phyloP scores from a whole-genome alignment of 1,140 invertebrate species.

The Neuroterus valhalla region DNA sequence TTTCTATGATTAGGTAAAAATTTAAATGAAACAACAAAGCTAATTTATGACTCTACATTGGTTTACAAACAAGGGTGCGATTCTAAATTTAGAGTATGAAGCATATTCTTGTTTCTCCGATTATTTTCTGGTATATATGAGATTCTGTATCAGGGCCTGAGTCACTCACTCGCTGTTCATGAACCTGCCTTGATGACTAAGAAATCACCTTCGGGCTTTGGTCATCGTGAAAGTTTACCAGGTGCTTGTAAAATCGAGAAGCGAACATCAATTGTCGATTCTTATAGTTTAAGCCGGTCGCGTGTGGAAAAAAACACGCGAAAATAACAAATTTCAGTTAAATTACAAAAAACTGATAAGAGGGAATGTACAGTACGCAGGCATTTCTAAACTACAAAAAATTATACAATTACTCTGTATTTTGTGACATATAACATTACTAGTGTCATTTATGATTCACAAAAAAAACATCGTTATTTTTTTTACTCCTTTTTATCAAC shows the following conservation, averaged over 20 bases:
- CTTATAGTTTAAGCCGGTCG: neutral
- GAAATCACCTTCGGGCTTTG: conserved; percentile 1
- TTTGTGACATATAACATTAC: no score
- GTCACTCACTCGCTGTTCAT: conserved; percentile 22
- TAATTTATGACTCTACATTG: neutral
- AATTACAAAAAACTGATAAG: neutral
- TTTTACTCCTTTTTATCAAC: no score
- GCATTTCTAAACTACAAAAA: no score
- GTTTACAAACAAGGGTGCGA: neutral
- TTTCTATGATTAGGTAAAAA: no score
- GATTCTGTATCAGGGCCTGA: conserved; percentile 16
- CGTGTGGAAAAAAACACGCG: neutral
- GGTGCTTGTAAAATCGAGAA: conserved; percentile 18
- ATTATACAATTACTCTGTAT: no score
- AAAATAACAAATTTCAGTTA: neutral
- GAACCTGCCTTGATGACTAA: conserved; percentile 28
- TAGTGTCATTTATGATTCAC: no score
- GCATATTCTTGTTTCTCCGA: neutral
- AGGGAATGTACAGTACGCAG: no score
- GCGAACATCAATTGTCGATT: neutral
- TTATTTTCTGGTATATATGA: neutral
- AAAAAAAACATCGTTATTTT: no score
- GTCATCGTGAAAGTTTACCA: conserved; percentile 20
- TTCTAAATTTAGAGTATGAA: neutral
- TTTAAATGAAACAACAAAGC: no score